These are phyloP conservation scores for Glandiceps talaboti DNA, from an alignment of 53 echinoderm and acorn worm genomes.

Conservation along the genomic window DNA sequence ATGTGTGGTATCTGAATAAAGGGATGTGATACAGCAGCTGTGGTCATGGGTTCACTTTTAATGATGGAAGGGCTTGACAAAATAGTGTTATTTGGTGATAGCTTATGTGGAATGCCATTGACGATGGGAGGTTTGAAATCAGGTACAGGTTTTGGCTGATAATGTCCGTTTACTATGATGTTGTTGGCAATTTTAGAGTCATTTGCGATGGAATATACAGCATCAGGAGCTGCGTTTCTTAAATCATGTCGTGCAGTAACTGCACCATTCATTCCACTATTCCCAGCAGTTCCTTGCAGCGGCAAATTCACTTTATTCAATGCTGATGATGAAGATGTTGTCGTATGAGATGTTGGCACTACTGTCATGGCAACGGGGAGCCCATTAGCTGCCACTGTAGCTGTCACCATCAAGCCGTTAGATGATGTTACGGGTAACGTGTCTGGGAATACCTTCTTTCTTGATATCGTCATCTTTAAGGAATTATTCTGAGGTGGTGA, in stretches of 20 bases:
- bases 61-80: background rate
- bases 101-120: background rate
- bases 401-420: background rate
- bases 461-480: too few species aligned
- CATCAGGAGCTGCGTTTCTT: too few species aligned
- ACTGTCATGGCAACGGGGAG: background rate
- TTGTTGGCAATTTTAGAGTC: too few species aligned
- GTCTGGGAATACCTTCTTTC: background rate
- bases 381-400: background rate
- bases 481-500: background rate
- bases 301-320: background rate
- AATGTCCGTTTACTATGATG: too few species aligned
- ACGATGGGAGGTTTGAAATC: background rate
- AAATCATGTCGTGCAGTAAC: too few species aligned
- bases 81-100: background rate
- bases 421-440: background rate
- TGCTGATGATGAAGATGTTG: too few species aligned
- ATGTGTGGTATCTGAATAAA: background rate
- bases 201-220: too few species aligned
- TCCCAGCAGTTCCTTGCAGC: background rate
- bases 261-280: too few species aligned
- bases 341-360: background rate
- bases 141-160: too few species aligned
- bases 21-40: background rate
- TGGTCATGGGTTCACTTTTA: background rate